Conservation (phyloP, 2,888 invertebrate species). For the Lycia hirtaria region DNA sequence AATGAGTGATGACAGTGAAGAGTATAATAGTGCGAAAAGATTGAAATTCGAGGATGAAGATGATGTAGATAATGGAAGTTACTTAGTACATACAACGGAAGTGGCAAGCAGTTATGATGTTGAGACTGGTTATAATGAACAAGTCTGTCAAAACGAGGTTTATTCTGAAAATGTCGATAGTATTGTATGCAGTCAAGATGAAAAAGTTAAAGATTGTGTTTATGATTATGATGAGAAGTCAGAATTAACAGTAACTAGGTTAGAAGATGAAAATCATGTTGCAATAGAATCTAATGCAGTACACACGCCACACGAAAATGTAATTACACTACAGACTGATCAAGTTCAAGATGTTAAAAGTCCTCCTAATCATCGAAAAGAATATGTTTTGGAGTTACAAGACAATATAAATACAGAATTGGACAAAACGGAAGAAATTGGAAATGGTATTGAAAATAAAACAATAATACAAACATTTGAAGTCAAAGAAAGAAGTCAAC, state of each 20-base stretch:
- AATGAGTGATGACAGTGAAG: slow-evolving; percentile 68
- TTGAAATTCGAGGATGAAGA: slow-evolving; percentile 72
- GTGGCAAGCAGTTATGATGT: slow-evolving; percentile 59
- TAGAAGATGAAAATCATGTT: slow-evolving; percentile 71
- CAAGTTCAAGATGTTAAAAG: slow-evolving; percentile 42
- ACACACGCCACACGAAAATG: slow-evolving; percentile 41
- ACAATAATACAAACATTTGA: slow-evolving; percentile 56
- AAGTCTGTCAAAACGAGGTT: slow-evolving; percentile 62
- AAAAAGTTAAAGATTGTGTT: slow-evolving; percentile 68
- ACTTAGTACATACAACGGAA: slow-evolving; percentile 51
- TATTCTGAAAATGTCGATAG: slow-evolving; percentile 64
- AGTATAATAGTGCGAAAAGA: slow-evolving; percentile 66
- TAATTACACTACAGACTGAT: slow-evolving; percentile 22
- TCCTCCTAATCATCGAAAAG: slow-evolving; percentile 39
- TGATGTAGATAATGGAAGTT: slow-evolving; percentile 52
- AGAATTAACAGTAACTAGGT: slow-evolving; percentile 69
- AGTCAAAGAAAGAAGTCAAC: slow-evolving; percentile 54
- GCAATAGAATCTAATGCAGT: slow-evolving; percentile 50
- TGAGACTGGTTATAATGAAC: slow-evolving; percentile 66
- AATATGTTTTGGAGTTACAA: slow-evolving; percentile 28
- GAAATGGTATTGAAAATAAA: slow-evolving; percentile 43
- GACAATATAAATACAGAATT: slow-evolving; percentile 33
- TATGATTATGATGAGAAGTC: slow-evolving; percentile 79
- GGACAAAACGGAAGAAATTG: slow-evolving; percentile 39
- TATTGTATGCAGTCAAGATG: slow-evolving; percentile 75